Percentiles rank a stretch among this genome's conserved stretches.
phyloP scores from a whole-genome alignment of 92 coral and sea anemone species.

The Hydrozoanthus gracilis region DNA sequence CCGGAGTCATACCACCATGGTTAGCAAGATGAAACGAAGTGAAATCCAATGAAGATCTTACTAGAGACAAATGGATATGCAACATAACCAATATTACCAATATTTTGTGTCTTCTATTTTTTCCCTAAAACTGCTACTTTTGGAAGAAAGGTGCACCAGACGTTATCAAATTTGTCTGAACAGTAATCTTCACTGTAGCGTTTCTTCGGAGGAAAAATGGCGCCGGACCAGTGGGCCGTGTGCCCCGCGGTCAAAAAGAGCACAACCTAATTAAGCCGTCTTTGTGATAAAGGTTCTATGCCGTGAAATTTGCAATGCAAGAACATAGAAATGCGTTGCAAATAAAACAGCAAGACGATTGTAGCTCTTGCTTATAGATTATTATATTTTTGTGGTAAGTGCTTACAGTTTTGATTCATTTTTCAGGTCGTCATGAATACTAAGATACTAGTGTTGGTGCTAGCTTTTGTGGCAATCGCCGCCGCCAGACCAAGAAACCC shows the following conservation, averaged over 20 bases:
- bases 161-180: background rate
- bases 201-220: background rate
- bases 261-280: no score
- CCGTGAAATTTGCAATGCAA: no score
- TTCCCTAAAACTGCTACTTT: no score
- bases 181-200: background rate
- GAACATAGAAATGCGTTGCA: no score
- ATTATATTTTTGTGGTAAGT: background rate
- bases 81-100: no score
- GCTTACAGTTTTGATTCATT: background rate
- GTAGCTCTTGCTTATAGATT: background rate
- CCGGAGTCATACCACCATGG: background rate
- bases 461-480: slow-evolving; percentile 39
- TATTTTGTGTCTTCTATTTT: no score
- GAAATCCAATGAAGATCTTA: background rate
- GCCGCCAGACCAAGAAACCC: slow-evolving; percentile 35
- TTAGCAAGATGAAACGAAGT: background rate
- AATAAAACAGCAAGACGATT: background rate
- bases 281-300: no score
- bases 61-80: no score
- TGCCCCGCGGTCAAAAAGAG: background rate
- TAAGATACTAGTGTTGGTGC: slow-evolving; percentile 31
- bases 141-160: background rate
- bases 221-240: background rate
- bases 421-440: slow-evolving; percentile 47